phyloP scores from a whole-genome alignment of 1,140 invertebrate genomes.

The Temnothorax longispinosus region DNA sequence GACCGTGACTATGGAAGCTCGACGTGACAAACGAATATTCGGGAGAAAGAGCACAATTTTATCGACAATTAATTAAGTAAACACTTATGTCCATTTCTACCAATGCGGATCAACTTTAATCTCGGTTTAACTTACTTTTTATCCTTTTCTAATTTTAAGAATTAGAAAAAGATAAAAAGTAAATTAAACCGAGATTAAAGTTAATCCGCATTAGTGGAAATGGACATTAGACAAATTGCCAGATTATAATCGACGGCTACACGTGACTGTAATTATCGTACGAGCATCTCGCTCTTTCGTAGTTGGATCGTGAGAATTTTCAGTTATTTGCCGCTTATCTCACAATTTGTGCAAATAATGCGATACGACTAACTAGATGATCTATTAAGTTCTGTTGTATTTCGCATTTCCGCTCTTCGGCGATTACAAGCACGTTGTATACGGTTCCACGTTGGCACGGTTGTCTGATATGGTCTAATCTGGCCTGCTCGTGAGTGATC shows the following conservation, averaged over 20 bases:
- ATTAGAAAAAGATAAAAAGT: too few relatives aligned
- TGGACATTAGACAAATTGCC: conserved; percentile 24
- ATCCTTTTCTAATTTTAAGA: too few relatives aligned
- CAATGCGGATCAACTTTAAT: too few relatives aligned
- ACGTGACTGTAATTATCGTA: conserved; percentile 47
- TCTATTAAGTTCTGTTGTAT: conserved; percentile 52
- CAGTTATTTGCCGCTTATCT: conserved; percentile 24
- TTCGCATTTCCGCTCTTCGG: conserved; percentile 37
- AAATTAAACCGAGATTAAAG: too few relatives aligned
- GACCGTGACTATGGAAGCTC: not conserved
- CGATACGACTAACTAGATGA: not conserved
- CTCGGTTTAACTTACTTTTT: too few relatives aligned
- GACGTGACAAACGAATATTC: not conserved
- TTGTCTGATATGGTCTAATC: conserved; percentile 54
- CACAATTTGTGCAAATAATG: conserved; percentile 36
- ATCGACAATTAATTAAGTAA: conserved; percentile 37
- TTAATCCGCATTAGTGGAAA: too few relatives aligned
- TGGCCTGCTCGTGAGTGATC: conserved; percentile 41
- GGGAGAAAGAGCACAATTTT: conserved; percentile 40
- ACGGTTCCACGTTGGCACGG: conserved; percentile 19
- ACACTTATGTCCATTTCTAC: not conserved
- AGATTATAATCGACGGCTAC: not conserved
- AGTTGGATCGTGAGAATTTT: conserved; percentile 10
- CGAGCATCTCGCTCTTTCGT: conserved; percentile 13
- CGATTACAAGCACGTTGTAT: conserved; percentile 35